Conservation (phyloP, 2,113 vertebrate species). For the Corythoichthys intestinalis region DNA sequence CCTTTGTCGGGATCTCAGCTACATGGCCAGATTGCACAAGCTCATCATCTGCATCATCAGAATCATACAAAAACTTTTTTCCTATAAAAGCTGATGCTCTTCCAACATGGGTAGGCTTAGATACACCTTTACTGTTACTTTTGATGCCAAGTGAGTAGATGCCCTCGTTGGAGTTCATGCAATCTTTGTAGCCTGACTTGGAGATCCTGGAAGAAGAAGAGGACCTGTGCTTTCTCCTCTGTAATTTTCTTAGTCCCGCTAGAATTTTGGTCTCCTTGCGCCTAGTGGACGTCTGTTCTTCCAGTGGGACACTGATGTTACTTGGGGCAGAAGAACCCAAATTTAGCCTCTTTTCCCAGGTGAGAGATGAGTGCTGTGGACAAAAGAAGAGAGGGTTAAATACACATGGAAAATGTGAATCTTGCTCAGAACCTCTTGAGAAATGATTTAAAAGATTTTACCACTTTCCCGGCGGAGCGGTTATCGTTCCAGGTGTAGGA, state of each 20-base stretch:
- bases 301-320: constrained; percentile 76
- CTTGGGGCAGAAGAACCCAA: constrained; percentile 81
- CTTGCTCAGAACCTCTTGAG: neutral
- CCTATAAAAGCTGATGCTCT: constrained; percentile 41
- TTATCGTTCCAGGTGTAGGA: constrained; percentile 87
- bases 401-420: neutral
- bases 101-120: constrained; percentile 59
- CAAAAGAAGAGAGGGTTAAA: constrained; percentile 17
- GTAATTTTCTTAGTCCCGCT: constrained; percentile 83
- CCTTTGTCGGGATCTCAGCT: constrained; percentile 70
- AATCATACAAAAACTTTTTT: constrained; percentile 76
- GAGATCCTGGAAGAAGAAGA: constrained; percentile 76
- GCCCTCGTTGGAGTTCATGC: constrained; percentile 95
- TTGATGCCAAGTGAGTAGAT: constrained; percentile 91
- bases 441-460: constrained; percentile 45
- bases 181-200: constrained; percentile 87
- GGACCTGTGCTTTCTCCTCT: constrained; percentile 77
- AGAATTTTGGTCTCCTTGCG: constrained; percentile 88
- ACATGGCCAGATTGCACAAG: constrained; percentile 60
- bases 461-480: constrained; percentile 79
- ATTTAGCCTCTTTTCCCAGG: constrained; percentile 85
- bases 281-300: constrained; percentile 81
- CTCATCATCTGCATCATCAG: constrained; percentile 81
- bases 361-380: constrained; percentile 73
- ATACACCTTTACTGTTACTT: constrained; percentile 63